Base-by-base conservation (phyloP, 2,113 vertebrate species). In the Lipophrys pholis region DNA sequence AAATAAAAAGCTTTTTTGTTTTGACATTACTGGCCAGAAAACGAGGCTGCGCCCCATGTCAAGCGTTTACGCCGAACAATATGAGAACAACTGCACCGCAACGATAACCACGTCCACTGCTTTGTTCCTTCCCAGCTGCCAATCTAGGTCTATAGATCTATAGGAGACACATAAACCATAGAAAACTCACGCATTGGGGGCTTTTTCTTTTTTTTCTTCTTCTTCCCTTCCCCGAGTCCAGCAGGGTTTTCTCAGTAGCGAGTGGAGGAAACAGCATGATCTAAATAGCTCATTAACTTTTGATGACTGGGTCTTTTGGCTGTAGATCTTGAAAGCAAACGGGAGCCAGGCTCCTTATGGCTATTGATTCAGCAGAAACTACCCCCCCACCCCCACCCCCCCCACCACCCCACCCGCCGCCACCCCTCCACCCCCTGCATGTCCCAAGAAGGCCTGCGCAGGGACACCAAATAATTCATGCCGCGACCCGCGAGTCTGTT, bases 261-360 rank as follows among this genome's bases (percentile, higher is more conserved):
- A 73, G 81, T 78, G 66, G 80, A 84, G 84, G 84, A 90, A 92
- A 88, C 85, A 88, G 90, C 88, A 65, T 86, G 86, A 86, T 88
- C 89, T 89, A 91, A 92, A 93, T 90, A 91, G 89, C 91, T 93
- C 91, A 92, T 92, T 92, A 91, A 91, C 86, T 88, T 93, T 92
- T 92, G 88, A 91, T 93, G 91, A 90, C 83, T 84, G 78, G 81
- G 66, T 89, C 91, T 87, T 88, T 86, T 84, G 90, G 90, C 87
- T 87, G 89, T 91, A 90, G 84, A 89, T 92, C 89, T 92, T 90
- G 86, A 92, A 89, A 89, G 89, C 84, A 82, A 90, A 90, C 21
- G 83, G 87, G 91, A 85, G 83, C 81, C 87, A 87, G 89, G 78
- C 82, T 87, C 83, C 91, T 92, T 89, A 90, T 91, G 90, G 90